Base-by-base conservation (phyloP, 2,113 vertebrate species). In the Lichenostomus cassidix region DNA sequence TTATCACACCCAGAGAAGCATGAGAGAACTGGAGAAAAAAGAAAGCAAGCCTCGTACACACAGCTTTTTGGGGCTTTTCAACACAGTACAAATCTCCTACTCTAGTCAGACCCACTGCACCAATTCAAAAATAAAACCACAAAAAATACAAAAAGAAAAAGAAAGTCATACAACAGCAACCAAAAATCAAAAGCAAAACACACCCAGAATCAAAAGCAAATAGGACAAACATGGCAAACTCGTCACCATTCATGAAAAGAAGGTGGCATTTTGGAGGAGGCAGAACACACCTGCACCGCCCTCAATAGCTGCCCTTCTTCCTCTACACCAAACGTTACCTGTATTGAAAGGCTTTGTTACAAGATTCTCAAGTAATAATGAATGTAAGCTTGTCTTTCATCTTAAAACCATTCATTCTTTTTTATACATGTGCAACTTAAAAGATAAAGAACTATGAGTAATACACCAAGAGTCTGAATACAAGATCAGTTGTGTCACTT, bases 321-420 rank as follows among this genome's bases (percentile, higher is more conserved):
- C 98, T 98, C 98, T 98, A 99, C 98, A 98, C 97, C 99, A 98
- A 99, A 99, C 96, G 98, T 98, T 98, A 99, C 98, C 98, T 99
- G 99, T 96, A 98, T 99, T 98, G 98, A 98, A 98, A 98, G 97
- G 98, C 80, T 97, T 94, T 79, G 98, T 98, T 99, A 98, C 96
- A 97, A 97, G 90, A 97, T 89, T 96, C 97, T 95, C 95, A 70
- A 70, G 70, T 22, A 87, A 52, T 21, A 71, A 91, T 78, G 41
- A 60, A 69, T 5, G 70, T 11, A 50, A 59, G 28, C 20, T 56
- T 82, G 23, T 84, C 31, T 85, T 90, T 56, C 33, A 82, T 27
- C 53, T 83, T 78, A 44, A 65, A 91, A 64, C 10, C 53, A 33
- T 46, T 65, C 25, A 25, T 63, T 71, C 16, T 55, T 59, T 70